Base-by-base conservation (phyloP, 2,888 invertebrate genomes). In the Serrognathus titanus region DNA sequence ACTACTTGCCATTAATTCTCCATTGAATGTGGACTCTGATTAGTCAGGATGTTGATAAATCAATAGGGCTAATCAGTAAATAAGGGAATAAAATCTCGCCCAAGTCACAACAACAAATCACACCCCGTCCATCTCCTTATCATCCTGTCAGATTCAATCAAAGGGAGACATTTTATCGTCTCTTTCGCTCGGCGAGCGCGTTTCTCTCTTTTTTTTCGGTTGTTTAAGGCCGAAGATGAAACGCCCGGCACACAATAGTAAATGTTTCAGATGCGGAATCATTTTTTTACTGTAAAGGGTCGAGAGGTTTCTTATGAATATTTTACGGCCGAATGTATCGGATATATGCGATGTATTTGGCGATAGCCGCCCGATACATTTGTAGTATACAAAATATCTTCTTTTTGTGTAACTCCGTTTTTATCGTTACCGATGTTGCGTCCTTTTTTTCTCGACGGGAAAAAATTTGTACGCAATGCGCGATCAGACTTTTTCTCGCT, bases 221-320 rank as follows among this genome's bases (percentile, higher is more conserved):
- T 43, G 20, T 43, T 13, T 43, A 13, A 13, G 43, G 10, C 16
- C 13, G 20, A 9, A 9, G 43, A 43, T 43, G 20, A 43, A 13
- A 16, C 43, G 16, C 43, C 10, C 43, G 43, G 20, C 13, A 43
- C 43, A 43, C 43, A 43, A 43, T 43, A 43, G 43, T 43, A 43
- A 43, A 43, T 43, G 43, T 43, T 16, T 43, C 43, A 43, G 43
- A 43, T 16, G 20, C 20, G 16, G 16, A 43, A 43, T 43, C 43
- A 13, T 43, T 43, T 43, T 43, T 43, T 43, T 43, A 16, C 43
- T 16, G 43, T 43, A 43, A 43, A 43, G 43, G 43, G 43, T 11
- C 43, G 43, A 43, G 43, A 20, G 20, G 10, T 43, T 43, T 43
- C 12, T 16, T 11, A 43, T 43, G 43, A 43, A 43, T 43, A 43